These are phyloP conservation scores for Eulimnadia texana DNA, from an alignment of 1,140 invertebrate genomes.

Conservation along the genomic window DNA sequence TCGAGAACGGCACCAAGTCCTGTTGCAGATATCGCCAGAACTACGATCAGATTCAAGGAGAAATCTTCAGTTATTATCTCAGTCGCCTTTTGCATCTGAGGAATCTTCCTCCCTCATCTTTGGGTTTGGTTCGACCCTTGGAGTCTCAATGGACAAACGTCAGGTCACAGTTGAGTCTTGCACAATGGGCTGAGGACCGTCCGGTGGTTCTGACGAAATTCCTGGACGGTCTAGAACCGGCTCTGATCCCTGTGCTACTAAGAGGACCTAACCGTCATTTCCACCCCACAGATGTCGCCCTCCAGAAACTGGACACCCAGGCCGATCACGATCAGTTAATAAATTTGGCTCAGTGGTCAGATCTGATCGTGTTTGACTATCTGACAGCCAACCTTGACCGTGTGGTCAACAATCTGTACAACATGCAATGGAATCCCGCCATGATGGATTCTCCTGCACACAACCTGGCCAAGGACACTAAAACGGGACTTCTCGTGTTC, in stretches of 20 bases:
- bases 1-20: slow-evolving; percentile 53
- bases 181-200: slow-evolving; percentile 61
- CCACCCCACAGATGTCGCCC: slow-evolving; percentile 46
- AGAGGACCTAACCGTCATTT: slow-evolving; percentile 44
- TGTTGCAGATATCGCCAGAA: slow-evolving; percentile 74
- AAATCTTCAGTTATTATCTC: slow-evolving; percentile 72
- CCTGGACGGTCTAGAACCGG: slow-evolving; percentile 42
- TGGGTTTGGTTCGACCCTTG: slow-evolving; percentile 48
- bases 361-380: slow-evolving; percentile 76
- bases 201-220: slow-evolving; percentile 66
- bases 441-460: slow-evolving; percentile 79
- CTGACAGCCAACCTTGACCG: slow-evolving; percentile 74
- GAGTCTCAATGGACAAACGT: slow-evolving; percentile 50
- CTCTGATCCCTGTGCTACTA: slow-evolving; percentile 45
- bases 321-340: slow-evolving; percentile 32
- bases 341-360: slow-evolving; percentile 74
- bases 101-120: slow-evolving; percentile 58
- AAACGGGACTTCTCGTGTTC: slow-evolving; percentile 59
- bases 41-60: slow-evolving; percentile 77
- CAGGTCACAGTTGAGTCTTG: slow-evolving; percentile 45
- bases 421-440: slow-evolving; percentile 73
- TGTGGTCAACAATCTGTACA: slow-evolving; percentile 76
- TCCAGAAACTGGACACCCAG: background rate
- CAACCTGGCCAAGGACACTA: slow-evolving; percentile 54
- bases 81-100: slow-evolving; percentile 51